These are phyloP conservation scores for Tarsius wallacei DNA, from an alignment of 2,797 vertebrate species.

Conservation along the genomic window DNA sequence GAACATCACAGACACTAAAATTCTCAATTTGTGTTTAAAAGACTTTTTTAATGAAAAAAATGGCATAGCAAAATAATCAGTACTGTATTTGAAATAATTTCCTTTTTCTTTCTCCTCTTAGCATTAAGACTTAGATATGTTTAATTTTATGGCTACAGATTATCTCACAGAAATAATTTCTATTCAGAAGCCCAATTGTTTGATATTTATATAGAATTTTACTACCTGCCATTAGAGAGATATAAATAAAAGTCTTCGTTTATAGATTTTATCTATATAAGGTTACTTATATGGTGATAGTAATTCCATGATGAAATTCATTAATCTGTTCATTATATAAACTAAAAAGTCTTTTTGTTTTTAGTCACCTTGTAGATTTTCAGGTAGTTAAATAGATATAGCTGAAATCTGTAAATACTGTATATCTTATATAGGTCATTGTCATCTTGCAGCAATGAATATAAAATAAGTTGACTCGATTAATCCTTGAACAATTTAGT, in stretches of 20 bases:
- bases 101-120: not conserved
- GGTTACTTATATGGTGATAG: not conserved
- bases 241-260: not conserved
- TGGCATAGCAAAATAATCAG: not conserved
- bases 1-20: no score
- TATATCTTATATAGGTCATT: no score
- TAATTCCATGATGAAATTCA: not conserved
- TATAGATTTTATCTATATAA: not conserved
- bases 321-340: not conserved
- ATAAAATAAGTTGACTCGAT: no score
- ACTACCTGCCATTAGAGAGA: no score
- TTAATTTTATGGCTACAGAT: not conserved
- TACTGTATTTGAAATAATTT: not conserved
- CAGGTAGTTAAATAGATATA: not conserved
- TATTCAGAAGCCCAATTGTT: not conserved
- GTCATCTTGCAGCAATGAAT: not conserved
- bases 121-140: not conserved
- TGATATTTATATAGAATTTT: not conserved
- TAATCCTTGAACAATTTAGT: not conserved
- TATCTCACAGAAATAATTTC: not conserved
- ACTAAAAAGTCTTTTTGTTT: not conserved
- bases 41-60: not conserved
- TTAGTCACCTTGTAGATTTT: not conserved
- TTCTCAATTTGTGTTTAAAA: no score
- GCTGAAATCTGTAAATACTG: not conserved